Conservation (phyloP, 2,113 vertebrate genomes). For the Zosterops borbonicus region DNA sequence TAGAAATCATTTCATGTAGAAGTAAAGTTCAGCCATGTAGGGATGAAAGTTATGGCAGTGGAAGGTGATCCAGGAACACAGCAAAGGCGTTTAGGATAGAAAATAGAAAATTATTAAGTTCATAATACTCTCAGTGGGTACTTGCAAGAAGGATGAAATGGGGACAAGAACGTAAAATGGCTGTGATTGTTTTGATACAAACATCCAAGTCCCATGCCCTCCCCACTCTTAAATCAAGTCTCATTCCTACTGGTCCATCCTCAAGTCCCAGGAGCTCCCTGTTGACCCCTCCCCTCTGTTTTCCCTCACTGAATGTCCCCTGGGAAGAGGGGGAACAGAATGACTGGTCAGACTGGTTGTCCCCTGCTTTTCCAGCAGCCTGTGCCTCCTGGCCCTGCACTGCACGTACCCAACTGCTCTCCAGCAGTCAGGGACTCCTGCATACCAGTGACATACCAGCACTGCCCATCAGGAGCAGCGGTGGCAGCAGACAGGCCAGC, state of each 20-base stretch:
- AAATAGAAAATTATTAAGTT: not conserved
- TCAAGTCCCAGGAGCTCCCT: not conserved
- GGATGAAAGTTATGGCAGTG: not conserved
- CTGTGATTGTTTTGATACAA: not conserved
- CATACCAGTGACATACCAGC: not conserved
- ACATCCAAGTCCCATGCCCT: not conserved
- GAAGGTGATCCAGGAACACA: not conserved
- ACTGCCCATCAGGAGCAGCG: accelerated
- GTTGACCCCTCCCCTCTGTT: not conserved
- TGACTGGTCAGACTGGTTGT: not conserved
- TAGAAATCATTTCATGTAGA: not conserved
- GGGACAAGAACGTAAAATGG: not conserved
- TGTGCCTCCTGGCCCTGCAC: accelerated
- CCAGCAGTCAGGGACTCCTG: not conserved
- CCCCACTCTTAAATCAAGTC: not conserved
- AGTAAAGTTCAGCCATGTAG: not conserved
- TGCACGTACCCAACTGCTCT: not conserved
- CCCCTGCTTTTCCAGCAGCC: not conserved
- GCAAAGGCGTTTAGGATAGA: not conserved
- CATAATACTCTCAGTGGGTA: accelerated
- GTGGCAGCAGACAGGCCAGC: not conserved
- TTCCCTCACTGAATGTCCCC: not conserved
- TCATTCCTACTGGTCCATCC: not conserved
- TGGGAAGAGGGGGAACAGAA: not conserved
- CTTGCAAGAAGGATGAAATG: not conserved